Evolutionary conservation across 2,797 vertebrate species (phyloP).

Genomic region (Neosalanx taihuensis): DNA sequence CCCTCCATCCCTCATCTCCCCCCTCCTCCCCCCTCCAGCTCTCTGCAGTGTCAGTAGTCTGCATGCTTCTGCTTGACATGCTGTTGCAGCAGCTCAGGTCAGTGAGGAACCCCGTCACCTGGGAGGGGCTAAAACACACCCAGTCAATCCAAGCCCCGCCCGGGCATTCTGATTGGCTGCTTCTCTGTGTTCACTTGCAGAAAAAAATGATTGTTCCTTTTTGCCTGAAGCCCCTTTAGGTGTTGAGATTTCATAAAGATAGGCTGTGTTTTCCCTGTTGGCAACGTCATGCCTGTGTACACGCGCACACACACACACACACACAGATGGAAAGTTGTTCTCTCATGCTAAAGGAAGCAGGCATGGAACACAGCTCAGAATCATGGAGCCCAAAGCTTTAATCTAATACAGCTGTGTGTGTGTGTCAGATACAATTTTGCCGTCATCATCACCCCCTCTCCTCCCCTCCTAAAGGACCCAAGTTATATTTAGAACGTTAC

Average conservation of each 20-base stretch:
- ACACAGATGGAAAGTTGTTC: conserved; percentile 38
- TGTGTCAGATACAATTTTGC: conserved; percentile 48
- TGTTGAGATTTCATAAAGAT: too few species aligned
- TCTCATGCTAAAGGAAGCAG: conserved; percentile 47
- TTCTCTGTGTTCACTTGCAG: too few species aligned
- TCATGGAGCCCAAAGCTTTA: conserved; percentile 32
- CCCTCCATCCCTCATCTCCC: too few species aligned
- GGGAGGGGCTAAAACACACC: conserved; percentile 6
- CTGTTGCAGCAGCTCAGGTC: background rate
- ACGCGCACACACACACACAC: conserved; percentile 17
- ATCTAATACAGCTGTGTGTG: conserved; percentile 57
- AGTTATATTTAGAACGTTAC: conserved; percentile 67
- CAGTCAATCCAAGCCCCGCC: background rate
- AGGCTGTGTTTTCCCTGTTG: too few species aligned
- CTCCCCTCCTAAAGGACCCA: conserved; percentile 45
- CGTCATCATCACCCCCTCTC: conserved; percentile 52
- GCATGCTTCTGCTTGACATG: too few species aligned
- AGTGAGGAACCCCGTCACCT: background rate
- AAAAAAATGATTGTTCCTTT: too few species aligned
- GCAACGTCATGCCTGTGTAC: background rate
- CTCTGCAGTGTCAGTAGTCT: conserved; percentile 1
- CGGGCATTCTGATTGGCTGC: too few species aligned
- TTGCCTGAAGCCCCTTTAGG: too few species aligned
- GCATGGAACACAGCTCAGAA: conserved; percentile 49
- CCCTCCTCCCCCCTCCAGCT: background rate